Evolutionary conservation across 2,113 vertebrate genomes (phyloP).

Genomic region (Myiozetetes cayanensis): DNA sequence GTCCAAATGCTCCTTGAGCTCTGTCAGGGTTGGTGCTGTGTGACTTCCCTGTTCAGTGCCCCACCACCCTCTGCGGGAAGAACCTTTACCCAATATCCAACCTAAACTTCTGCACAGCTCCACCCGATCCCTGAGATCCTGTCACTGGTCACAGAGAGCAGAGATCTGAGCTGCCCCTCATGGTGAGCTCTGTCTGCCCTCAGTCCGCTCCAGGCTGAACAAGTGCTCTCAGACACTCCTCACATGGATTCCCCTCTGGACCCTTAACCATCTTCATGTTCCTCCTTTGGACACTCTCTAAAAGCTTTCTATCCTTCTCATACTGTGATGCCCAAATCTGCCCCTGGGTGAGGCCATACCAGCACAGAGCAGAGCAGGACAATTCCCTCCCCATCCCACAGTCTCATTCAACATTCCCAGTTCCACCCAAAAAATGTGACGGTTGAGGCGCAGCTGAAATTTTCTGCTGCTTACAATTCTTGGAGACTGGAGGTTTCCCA

Average conservation of each 20-base stretch:
- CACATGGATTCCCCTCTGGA: background rate
- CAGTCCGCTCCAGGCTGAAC: background rate
- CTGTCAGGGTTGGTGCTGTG: accelerated
- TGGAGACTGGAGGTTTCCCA: background rate
- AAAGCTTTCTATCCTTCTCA: background rate
- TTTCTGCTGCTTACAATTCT: background rate
- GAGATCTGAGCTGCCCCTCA: accelerated
- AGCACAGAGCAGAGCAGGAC: accelerated
- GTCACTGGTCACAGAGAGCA: background rate
- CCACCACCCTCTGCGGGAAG: accelerated
- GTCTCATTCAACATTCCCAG: background rate
- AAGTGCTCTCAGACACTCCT: background rate
- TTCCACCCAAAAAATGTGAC: background rate
- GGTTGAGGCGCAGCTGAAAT: background rate
- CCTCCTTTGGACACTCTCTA: background rate
- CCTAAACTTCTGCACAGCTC: background rate
- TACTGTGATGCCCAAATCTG: background rate
- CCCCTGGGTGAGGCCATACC: background rate
- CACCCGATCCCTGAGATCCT: accelerated
- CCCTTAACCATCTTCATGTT: background rate
- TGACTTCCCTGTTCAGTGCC: accelerated
- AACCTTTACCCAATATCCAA: background rate
- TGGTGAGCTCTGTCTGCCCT: background rate
- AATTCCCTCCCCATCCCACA: background rate
- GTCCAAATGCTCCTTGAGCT: accelerated